These are phyloP conservation scores for Dunckerocampus dactyliophorus DNA, from an alignment of 2,113 vertebrate genomes.

Conservation along the genomic window DNA sequence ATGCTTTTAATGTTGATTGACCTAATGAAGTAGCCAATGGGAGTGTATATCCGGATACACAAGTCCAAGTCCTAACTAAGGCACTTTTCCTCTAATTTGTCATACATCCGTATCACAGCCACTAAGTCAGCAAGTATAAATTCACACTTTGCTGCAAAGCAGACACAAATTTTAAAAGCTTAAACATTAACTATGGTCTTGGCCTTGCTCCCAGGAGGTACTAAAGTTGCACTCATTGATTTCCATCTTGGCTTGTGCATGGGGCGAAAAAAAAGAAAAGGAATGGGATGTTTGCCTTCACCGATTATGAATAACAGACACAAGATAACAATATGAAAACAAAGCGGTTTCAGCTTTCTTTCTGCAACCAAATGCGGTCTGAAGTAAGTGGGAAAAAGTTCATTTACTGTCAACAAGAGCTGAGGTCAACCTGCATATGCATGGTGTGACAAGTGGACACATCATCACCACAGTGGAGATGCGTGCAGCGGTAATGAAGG, in stretches of 20 bases:
- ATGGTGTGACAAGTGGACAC: constrained; percentile 8
- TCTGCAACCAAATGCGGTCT: neutral
- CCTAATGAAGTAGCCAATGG: too few species aligned
- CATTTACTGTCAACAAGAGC: neutral
- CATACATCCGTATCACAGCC: neutral
- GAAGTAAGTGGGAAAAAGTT: neutral
- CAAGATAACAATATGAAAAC: neutral
- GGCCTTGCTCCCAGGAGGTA: neutral
- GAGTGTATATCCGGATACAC: neutral
- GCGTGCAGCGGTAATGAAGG: constrained; percentile 40
- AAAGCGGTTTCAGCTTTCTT: neutral
- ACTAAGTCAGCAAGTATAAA: neutral
- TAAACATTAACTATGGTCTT: neutral
- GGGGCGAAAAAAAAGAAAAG: neutral
- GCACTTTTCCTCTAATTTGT: neutral
- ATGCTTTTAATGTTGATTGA: too few species aligned
- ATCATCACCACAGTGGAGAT: constrained; percentile 7
- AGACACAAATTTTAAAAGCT: neutral
- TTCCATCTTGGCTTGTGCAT: neutral
- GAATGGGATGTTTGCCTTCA: neutral
- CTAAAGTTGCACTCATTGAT: neutral
- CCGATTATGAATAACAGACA: neutral
- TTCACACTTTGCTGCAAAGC: neutral
- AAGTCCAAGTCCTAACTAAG: neutral
- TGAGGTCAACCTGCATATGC: neutral